These are phyloP conservation scores for Brachionus asplanchnoidis DNA, from an alignment of 1,140 invertebrate genomes.

Conservation along the genomic window DNA sequence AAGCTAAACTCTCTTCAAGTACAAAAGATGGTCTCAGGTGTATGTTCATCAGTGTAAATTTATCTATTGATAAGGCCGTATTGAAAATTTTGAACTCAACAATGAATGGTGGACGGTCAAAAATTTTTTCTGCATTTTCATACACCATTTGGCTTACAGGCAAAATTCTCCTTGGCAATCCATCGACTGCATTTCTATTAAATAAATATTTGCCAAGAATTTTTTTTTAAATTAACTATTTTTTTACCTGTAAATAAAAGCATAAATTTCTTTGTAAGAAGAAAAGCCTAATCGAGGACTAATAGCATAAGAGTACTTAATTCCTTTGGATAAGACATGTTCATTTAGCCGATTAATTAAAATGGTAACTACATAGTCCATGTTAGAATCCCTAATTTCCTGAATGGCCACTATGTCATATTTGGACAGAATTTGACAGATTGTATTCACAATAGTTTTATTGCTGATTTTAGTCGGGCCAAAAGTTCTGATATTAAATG, in stretches of 20 bases:
- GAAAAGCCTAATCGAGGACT: conserved; percentile 3
- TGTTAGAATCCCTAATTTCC: conserved; percentile 10
- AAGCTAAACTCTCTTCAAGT: conserved; percentile 2
- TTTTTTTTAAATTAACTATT: neutral
- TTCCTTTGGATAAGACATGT: neutral
- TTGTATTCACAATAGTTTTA: neutral
- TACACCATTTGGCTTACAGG: neutral
- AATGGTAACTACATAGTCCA: neutral
- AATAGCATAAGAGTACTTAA: neutral
- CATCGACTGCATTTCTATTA: neutral
- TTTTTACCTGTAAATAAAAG: conserved; percentile 13
- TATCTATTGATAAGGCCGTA: neutral
- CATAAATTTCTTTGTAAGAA: conserved; percentile 24
- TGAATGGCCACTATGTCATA: conserved; percentile 37
- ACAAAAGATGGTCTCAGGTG: conserved; percentile 6
- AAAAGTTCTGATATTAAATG: conserved; percentile 23
- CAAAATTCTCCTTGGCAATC: neutral
- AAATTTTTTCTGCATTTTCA: neutral
- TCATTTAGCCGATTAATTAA: conserved; percentile 18
- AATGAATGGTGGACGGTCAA: conserved; percentile 23
- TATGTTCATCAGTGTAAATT: conserved; percentile 28
- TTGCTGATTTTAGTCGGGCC: conserved; percentile 28
- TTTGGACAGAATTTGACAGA: neutral
- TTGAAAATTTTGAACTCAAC: neutral
- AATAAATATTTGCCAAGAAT: neutral